Percentiles rank a stretch among this genome's conserved stretches.
phyloP scores from a whole-genome alignment of 2,113 vertebrate species.

The Silurus asotus region DNA sequence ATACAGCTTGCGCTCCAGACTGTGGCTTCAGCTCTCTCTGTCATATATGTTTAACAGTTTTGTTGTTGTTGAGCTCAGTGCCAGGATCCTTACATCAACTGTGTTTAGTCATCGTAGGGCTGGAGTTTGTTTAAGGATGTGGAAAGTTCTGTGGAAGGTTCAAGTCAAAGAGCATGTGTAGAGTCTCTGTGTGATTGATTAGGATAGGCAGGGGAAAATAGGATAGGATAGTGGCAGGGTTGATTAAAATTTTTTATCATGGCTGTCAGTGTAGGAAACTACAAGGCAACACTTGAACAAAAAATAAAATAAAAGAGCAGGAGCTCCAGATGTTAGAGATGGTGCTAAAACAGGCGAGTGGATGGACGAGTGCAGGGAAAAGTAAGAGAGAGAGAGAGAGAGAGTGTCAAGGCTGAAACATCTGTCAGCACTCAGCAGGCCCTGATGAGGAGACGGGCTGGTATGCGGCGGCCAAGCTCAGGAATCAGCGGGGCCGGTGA shows the following conservation, averaged over 20 bases:
- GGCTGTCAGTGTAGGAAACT: not conserved
- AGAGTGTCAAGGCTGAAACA: slow-evolving; percentile 78
- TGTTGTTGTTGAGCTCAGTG: not conserved
- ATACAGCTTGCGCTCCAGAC: not conserved
- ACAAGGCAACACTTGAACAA: not conserved
- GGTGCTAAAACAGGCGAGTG: slow-evolving; percentile 9
- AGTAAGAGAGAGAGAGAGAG: slow-evolving; percentile 41
- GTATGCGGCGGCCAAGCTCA: slow-evolving; percentile 77
- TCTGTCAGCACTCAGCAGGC: slow-evolving; percentile 93
- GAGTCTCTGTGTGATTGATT: not conserved
- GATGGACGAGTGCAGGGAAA: not conserved
- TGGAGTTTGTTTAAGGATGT: not conserved
- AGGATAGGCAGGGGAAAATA: not conserved
- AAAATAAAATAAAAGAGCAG: slow-evolving; percentile 1
- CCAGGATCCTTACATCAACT: not conserved
- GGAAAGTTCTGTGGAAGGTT: not conserved
- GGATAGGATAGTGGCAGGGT: not conserved
- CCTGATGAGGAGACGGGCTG: slow-evolving; percentile 80
- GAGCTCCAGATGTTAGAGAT: slow-evolving; percentile 36
- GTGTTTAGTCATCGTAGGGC: not conserved
- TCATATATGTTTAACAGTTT: slow-evolving; percentile 14
- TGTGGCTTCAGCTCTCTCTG: not conserved
- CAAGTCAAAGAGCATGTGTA: not conserved
- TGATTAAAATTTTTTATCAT: not conserved
- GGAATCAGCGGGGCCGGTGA: slow-evolving; percentile 84